Evolutionary conservation across 2,113 vertebrate species (phyloP).

Genomic region (Cephalophus harveyi): DNA sequence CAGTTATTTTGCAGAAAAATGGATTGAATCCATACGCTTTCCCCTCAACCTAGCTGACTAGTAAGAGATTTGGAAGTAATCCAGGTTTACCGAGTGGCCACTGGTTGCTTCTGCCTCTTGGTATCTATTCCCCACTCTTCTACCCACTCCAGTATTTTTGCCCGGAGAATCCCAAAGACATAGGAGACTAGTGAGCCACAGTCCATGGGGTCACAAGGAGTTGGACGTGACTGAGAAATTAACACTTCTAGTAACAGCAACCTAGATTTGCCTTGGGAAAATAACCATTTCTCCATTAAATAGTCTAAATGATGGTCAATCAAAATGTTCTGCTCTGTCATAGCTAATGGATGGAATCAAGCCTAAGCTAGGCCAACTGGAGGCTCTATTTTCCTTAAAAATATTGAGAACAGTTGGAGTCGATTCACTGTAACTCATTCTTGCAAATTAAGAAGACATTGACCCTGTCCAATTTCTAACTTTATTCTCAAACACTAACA

Average conservation of each 20-base stretch:
- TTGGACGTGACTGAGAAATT: neutral
- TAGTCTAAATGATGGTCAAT: neutral
- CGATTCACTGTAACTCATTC: neutral
- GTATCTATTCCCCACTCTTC: neutral
- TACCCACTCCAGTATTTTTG: neutral
- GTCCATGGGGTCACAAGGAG: neutral
- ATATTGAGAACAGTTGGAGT: neutral
- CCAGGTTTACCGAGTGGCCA: neutral
- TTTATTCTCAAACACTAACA: neutral
- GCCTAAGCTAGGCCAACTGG: neutral
- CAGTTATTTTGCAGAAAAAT: neutral
- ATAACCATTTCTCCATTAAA: neutral
- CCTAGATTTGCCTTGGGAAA: neutral
- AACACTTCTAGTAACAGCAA: neutral
- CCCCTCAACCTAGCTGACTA: neutral
- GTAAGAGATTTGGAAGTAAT: neutral
- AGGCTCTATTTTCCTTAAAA: neutral
- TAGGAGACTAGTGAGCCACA: neutral
- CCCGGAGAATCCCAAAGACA: neutral
- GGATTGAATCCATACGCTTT: neutral
- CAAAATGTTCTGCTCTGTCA: neutral
- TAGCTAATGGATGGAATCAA: neutral
- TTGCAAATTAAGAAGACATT: neutral
- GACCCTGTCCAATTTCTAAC: neutral
- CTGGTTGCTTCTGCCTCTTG: neutral